Base-by-base conservation (phyloP, 2,888 invertebrate species). In the Xylocampa areola region DNA sequence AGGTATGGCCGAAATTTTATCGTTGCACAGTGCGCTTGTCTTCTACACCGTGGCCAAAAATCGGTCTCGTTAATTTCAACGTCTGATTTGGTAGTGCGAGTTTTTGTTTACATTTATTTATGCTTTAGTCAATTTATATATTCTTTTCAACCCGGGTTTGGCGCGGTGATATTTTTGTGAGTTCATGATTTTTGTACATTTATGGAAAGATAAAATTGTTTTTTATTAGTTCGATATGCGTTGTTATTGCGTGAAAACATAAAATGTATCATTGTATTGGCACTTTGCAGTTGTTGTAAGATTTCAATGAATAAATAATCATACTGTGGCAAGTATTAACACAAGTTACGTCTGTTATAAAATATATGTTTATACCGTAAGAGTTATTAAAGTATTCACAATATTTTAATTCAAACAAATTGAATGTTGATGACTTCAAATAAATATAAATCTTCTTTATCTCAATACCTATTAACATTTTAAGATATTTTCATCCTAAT, bases 131-230 rank as follows among this genome's bases (percentile, higher is more conserved):
- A 53, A 47, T 57, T 68, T 71, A 55, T 68, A 30, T 32, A 27
- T 4, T 21, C 43, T 44, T 54, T 57, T 67, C 52, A 51, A 59
- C 55, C 71, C 19, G 5, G 14, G 16, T 7, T 29, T 50, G 36
- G 48, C 44, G 67, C 74, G 70, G 71, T 17, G 43, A 32, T 44
- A 77, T 79, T 75, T 79, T 78, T 76, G 72, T 72, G 66, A 62
- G 64, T 71, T 66, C 68, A 58, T 71, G 62, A 69, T 73, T 76
- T 77, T 79, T 72, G 71, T 75, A 69, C 63, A 68, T 71, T 77
- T 73, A 71, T 52, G 33, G 53, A 29, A 32, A 47, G 73, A 75
- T 81, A 74, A 76, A 64, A 76, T 68, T 70, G 69, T 71, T 76
- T 54, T 65, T 67, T 75, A 73, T 62, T 37, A 52, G 62, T 59